Percentiles rank a stretch among this genome's conserved stretches.
Evolutionary conservation across 1,140 invertebrate genomes (phyloP).

Genomic region (Ylistrum balloti): DNA sequence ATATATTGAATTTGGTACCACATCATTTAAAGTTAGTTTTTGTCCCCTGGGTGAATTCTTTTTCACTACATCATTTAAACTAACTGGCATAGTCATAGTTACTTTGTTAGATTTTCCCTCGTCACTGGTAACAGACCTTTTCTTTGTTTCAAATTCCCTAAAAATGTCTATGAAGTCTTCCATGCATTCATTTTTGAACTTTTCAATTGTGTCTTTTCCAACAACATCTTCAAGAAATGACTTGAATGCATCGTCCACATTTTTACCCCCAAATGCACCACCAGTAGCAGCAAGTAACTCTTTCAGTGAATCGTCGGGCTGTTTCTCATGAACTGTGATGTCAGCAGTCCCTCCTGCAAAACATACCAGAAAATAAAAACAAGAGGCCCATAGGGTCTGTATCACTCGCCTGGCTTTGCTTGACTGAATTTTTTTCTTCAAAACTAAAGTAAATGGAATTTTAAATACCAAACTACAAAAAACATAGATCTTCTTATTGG

Average conservation of each 20-base stretch:
- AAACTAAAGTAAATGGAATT: no score
- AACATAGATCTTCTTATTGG: no score
- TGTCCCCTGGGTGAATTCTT: background rate
- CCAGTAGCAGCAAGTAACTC: constrained; percentile 63
- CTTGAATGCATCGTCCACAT: constrained; percentile 59
- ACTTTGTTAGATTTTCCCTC: constrained; percentile 47
- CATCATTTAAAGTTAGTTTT: constrained; percentile 28
- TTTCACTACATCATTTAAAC: background rate
- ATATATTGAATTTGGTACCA: constrained; percentile 45
- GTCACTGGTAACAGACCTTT: constrained; percentile 57
- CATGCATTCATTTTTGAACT: constrained; percentile 52
- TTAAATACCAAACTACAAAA: no score
- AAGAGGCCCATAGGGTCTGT: no score
- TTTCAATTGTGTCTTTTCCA: constrained; percentile 43
- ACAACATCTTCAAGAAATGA: constrained; percentile 56
- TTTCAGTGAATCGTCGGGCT: constrained; percentile 51
- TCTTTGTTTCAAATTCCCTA: constrained; percentile 59
- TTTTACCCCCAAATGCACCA: constrained; percentile 65
- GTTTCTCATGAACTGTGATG: constrained; percentile 64
- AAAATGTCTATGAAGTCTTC: constrained; percentile 60
- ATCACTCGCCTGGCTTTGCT: no score
- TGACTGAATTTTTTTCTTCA: no score
- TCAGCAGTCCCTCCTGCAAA: constrained; percentile 67
- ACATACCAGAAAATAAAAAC: no score
- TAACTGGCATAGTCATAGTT: constrained; percentile 35